phyloP scores from a whole-genome alignment of 2,888 invertebrate species.

The Arrhopalites spinosus region DNA sequence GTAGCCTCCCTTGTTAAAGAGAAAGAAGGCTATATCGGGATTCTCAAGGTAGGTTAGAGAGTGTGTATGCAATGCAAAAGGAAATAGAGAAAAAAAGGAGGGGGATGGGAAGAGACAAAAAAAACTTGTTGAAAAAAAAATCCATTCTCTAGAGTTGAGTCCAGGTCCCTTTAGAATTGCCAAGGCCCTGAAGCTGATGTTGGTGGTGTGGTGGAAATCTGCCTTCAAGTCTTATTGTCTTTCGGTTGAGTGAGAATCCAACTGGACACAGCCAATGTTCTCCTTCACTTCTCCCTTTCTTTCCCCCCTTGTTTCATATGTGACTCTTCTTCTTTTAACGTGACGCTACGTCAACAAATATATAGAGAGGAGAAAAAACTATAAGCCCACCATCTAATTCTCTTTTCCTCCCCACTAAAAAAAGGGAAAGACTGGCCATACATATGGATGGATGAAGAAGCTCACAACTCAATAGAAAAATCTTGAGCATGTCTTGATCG shows the following conservation, averaged over 20 bases:
- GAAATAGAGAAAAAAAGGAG: no score
- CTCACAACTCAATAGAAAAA: no score
- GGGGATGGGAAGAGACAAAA: not conserved
- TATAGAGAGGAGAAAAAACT: no score
- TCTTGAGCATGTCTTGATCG: no score
- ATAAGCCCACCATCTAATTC: not conserved
- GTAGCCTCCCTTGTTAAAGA: no score
- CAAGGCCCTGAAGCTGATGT: constrained; percentile 3
- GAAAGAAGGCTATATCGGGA: no score
- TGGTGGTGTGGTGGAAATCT: constrained; percentile 18
- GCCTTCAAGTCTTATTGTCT: constrained; percentile 43
- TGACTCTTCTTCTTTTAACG: not conserved
- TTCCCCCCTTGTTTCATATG: not conserved
- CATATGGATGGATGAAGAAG: no score
- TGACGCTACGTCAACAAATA: no score
- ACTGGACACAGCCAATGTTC: constrained; percentile 17
- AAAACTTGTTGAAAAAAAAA: not conserved
- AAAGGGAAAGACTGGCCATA: no score
- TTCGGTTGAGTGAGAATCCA: constrained; percentile 29
- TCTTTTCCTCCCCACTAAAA: not conserved
- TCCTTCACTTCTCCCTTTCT: constrained; percentile 10
- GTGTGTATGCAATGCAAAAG: no score
- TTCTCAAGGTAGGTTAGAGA: no score
- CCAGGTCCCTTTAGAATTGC: constrained; percentile 37
- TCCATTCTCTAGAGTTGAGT: constrained; percentile 12